Percentiles rank a stretch among this genome's conserved stretches.
These are phyloP conservation scores for Sparus aurata DNA, from an alignment of 2,797 vertebrate genomes.

Conservation along the genomic window DNA sequence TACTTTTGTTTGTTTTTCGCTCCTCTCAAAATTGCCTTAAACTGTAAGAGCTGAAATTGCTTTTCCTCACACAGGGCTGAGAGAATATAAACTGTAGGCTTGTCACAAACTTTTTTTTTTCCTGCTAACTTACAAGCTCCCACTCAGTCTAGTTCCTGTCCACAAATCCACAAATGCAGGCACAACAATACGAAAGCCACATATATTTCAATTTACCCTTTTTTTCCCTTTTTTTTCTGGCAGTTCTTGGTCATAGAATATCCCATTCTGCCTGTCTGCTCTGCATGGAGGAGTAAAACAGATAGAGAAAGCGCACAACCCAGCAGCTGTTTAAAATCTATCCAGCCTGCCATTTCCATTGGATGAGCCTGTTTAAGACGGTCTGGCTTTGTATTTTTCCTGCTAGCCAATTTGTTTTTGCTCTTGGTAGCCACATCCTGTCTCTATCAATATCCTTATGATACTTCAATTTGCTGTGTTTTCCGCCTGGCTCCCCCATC, in stretches of 20 bases:
- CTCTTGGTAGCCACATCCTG: constrained; percentile 53
- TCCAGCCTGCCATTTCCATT: constrained; percentile 56
- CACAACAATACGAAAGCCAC: constrained; percentile 13
- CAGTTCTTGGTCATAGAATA: constrained; percentile 37
- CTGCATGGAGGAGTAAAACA: constrained; percentile 13
- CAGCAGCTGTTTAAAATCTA: constrained; percentile 63
- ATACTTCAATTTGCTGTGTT: constrained; percentile 62
- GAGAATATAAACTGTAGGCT: constrained; percentile 43
- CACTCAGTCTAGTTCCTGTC: constrained; percentile 17
- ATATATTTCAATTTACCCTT: constrained; percentile 41
- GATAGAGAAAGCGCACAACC: constrained; percentile 34
- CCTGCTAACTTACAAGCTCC: constrained; percentile 36
- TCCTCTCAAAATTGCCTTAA: constrained; percentile 62
- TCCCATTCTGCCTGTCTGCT: constrained; percentile 29
- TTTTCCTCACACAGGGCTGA: constrained; percentile 57
- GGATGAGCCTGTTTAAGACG: constrained; percentile 57
- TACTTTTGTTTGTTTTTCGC: constrained; percentile 51
- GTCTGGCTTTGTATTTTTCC: constrained; percentile 57
- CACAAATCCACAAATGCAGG: constrained; percentile 26
- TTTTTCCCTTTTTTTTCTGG: constrained; percentile 29
- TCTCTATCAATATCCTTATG: constrained; percentile 77
- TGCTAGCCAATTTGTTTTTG: constrained; percentile 60
- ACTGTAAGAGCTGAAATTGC: constrained; percentile 58
- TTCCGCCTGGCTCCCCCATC: neutral
- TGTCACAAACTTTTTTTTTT: constrained; percentile 61